Base-by-base conservation (phyloP, 2,888 invertebrate genomes). In the Xestia sexstrigata region DNA sequence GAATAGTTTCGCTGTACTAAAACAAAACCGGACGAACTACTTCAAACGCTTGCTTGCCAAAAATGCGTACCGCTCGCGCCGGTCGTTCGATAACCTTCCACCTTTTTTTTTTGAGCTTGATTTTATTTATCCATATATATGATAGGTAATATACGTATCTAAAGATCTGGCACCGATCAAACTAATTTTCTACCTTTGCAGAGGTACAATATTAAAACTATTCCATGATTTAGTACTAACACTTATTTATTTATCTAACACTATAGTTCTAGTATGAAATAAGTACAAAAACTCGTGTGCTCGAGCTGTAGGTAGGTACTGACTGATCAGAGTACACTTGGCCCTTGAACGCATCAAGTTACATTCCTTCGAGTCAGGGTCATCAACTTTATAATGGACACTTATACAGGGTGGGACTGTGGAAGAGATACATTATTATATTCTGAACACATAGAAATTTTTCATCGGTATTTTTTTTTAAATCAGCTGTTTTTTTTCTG, bases 21-120 rank as follows among this genome's bases (percentile, higher is more conserved):
- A 76, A 82, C 52, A 45, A 60, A 70, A 26, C 52, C 60, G n/a
- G 26, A 60, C 76, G 52, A 49, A 35, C 49, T 2, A 68, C 76
- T 52, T n/a, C 58, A 67, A 52, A n/a, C 42, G 20, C 39, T 45
- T 55, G 75, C 42, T 45, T 45, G 42, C 63, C 62, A 49, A 63
- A 49, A 35, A n/a, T 75, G 30, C n/a, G n/a, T n/a, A n/a, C n/a
- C n/a, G 70, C 23, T n/a, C 49, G 42, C 15, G 23, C 42, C 7
- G 45, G 52, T 45, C n/a, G 6, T 55, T 52, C n/a, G n/a, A 4
- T 35, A 20, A 52, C 30, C 42, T 52, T 63, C 17, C 3, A n/a
- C 23, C 39, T 35, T 49, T 72, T n/a, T 26, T 9, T 42, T 13
- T 11, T n/a, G 1, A 63, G n/a, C 65, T 2, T 23, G 42, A 58